Percentiles rank a stretch among this genome's conserved stretches.
phyloP scores from a whole-genome alignment of 2,113 vertebrate genomes.

The Esox niger region DNA sequence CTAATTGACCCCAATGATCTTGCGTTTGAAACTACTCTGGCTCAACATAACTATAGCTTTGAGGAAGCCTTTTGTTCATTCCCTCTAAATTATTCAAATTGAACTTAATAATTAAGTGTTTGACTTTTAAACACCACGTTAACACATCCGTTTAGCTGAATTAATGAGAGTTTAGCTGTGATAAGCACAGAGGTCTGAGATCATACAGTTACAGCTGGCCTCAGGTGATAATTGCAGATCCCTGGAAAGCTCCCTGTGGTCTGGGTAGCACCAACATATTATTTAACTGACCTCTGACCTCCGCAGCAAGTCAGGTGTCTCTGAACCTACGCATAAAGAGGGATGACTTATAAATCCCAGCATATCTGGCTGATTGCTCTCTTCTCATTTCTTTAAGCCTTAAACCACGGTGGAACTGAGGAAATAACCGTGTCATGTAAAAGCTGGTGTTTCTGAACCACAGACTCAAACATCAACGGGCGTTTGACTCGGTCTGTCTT shows the following conservation, averaged over 20 bases:
- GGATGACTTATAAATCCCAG: conserved; percentile 1
- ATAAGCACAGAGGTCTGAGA: conserved; percentile 39
- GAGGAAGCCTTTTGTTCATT: conserved; percentile 11
- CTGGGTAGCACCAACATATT: too few species aligned
- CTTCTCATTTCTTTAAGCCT: neutral
- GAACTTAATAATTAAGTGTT: conserved; percentile 29
- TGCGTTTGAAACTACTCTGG: conserved; percentile 2
- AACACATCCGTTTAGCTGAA: conserved; percentile 27
- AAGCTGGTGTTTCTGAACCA: neutral
- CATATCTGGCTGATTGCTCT: neutral
- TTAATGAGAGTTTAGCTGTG: conserved; percentile 35
- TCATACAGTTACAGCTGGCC: conserved; percentile 1
- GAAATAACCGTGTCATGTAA: neutral
- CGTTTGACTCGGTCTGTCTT: conserved; percentile 50
- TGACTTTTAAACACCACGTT: conserved; percentile 26
- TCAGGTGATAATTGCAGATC: conserved; percentile 4
- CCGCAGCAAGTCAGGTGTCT: too few species aligned
- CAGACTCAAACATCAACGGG: neutral
- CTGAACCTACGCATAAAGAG: neutral
- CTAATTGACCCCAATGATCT: neutral
- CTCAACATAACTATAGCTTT: conserved; percentile 20
- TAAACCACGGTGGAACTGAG: neutral
- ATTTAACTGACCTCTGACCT: neutral
- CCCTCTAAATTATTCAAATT: conserved; percentile 36
- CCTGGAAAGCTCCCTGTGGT: neutral